Evolutionary conservation across 1,140 invertebrate species (phyloP), one percentile per base, ranked within the genome.

Genomic region (Drosophila ercepeae): DNA sequence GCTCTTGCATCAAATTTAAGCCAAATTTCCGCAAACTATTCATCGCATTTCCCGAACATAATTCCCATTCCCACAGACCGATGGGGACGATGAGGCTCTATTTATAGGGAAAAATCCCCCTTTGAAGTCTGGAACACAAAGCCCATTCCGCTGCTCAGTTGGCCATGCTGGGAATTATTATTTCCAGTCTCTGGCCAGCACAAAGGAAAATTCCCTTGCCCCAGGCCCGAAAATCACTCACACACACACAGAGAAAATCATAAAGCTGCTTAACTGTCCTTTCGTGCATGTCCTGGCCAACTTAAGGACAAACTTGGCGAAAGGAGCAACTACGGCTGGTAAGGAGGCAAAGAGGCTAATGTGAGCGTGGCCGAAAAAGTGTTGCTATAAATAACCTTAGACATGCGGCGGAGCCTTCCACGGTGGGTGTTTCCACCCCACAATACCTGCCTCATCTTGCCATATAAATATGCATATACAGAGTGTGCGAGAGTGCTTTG

Each of bases 341-440:
- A 18, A 64, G 75, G 71, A 55, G 57, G 50, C 68, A 72, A 54
- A 55, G 36, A 34, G 49, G 75, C 48, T 58, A 67, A 81, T 63
- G 59, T 53, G 58, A 76, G 64, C 55, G 41, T 75, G 76, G 53
- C 67, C 79, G 25, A 78, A 83, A 83, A 83, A 84, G 65, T 86
- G 75, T 76, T 75, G 71, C 81, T 84, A 84, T 84, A 84, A 84
- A 84, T 84, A 84, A 79, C 81, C 72, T 79, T 48, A 84, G 55
- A 81, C 77, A 67, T 64, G 71, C 59, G 44, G 71, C 59, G 44
- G 44, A 32, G 58, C 39, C 34, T 29, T 39, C 61, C 57, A 61
- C 27, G 58, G 73, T n/a, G n/a, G n/a, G n/a, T n/a, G n/a, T 51
- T 23, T 19, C 25, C 25, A 13, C 14, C 1, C 34, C 51, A 4